Evolutionary conservation across 2,113 vertebrate species (phyloP), one percentile per base, ranked within the genome.

Genomic region (Ptyas mucosa): DNA sequence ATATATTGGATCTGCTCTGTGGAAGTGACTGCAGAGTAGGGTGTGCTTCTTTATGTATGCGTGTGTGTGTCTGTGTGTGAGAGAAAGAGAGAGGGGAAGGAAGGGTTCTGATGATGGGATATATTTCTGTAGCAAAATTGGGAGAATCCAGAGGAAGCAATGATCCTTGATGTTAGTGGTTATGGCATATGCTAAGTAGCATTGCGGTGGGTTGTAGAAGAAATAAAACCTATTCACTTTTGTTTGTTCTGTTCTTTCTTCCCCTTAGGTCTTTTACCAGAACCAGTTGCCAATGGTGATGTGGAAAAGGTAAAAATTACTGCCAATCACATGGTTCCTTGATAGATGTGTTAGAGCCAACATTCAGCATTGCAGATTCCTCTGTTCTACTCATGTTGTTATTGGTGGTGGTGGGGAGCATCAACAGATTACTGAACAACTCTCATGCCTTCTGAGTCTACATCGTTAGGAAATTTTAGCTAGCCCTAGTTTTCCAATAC

Each of bases 241-340:
- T 69, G 14, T 85, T 61, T 94, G 75, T 89, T 87, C 9, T 52
- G 89, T 24, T 94, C 69, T 55, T 92, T 92, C 90, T 11, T 6
- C 2, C 55, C 55, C 92, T 10, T 97, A 99, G 99, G 99, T 97
- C 98, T 98, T 88, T 96, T 99, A 94, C 99, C 98, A 91, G 97
- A 98, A 93, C 98, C 98, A 43, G 94, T 98, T 75, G 93, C 98
- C 92, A 99, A 99, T 49, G 98, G 99, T 3, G 98, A 98, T 53
- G 94, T 98, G 91, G 98, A 97, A 95, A 99, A 99, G 99, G 99
- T 99, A 98, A 98, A 98, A 95, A 46, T 6, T 34, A 8, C 2
- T 88, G 57, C 91, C 81, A 85, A 52, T 39, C 39, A 8, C 86
- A 61, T 26, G 3, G 20, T 85, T 61, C 88, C 51, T 87, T 86